Evolutionary conservation across 2,113 vertebrate species (phyloP).

Genomic region (Protobothrops flavoviridis): DNA sequence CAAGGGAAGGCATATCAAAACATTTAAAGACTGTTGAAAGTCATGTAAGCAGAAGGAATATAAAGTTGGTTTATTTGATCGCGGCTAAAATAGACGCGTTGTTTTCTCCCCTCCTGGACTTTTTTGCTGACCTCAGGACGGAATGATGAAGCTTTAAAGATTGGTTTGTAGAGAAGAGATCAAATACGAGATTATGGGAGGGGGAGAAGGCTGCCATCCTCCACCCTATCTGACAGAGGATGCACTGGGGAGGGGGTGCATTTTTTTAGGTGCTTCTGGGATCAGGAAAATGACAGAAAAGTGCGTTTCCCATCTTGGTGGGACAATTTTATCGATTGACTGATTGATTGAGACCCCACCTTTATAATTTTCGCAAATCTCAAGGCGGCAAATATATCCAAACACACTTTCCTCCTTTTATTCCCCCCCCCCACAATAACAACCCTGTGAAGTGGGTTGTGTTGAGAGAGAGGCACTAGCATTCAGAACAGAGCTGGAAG

Average conservation of each 20-base stretch:
- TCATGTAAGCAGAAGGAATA: background rate
- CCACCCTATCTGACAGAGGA: too few species aligned
- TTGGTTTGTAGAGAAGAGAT: background rate
- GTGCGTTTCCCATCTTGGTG: background rate
- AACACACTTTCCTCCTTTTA: background rate
- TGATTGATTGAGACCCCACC: background rate
- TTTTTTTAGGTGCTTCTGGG: background rate
- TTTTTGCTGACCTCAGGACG: background rate
- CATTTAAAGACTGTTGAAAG: background rate
- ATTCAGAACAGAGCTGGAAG: background rate
- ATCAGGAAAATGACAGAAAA: background rate
- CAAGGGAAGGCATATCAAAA: background rate
- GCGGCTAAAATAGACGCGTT: background rate
- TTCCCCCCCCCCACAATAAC: background rate
- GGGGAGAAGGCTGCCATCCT: accelerated
- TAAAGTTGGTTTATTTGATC: background rate
- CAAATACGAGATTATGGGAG: background rate
- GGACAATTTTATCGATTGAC: background rate
- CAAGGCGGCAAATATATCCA: background rate
- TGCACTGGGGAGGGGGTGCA: too few species aligned
- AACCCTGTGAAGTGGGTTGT: background rate
- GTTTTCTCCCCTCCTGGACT: background rate
- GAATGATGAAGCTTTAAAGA: background rate
- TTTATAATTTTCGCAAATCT: background rate
- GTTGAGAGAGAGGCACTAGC: background rate